Evolutionary conservation across 2,888 invertebrate genomes (phyloP).

Genomic region (Sminthurinus aureus): DNA sequence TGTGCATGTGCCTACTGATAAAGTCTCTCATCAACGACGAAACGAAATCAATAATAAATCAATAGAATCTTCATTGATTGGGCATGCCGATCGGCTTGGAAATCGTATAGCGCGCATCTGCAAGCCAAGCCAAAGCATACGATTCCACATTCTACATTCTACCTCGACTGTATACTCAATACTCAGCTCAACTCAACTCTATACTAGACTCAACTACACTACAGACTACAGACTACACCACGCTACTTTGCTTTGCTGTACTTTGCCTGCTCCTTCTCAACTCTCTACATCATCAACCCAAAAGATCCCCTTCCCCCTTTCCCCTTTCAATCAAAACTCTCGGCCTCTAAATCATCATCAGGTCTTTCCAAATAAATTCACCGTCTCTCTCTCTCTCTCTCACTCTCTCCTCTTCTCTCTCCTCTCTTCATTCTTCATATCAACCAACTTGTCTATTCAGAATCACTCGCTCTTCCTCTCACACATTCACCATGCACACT

Average conservation of each 20-base stretch:
- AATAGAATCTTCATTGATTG: conserved; percentile 41
- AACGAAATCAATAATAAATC: conserved; percentile 59
- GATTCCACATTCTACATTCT: background rate
- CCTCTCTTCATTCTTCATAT: conserved; percentile 21
- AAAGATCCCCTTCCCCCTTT: conserved; percentile 40
- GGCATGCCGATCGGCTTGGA: conserved; percentile 33
- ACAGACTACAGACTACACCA: background rate
- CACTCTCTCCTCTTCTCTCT: conserved; percentile 4
- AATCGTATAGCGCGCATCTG: conserved; percentile 43
- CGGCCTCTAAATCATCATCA: conserved; percentile 56
- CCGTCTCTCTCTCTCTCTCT: conserved; percentile 38
- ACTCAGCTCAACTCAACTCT: conserved; percentile 59
- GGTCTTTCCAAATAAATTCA: conserved; percentile 55
- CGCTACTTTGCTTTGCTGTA: conserved; percentile 51
- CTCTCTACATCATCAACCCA: conserved; percentile 42
- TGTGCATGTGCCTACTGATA: conserved; percentile 58
- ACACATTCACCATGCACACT: no score
- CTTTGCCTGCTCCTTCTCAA: conserved; percentile 24
- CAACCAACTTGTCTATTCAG: background rate
- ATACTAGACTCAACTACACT: conserved; percentile 7
- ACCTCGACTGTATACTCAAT: conserved; percentile 43
- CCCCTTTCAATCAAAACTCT: conserved; percentile 47
- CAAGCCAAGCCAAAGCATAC: conserved; percentile 6
- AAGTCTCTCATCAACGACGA: conserved; percentile 61
- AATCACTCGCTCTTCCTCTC: conserved; percentile 18